Evolutionary conservation across 2,888 invertebrate species (phyloP).

Genomic region (Drosophila peninsularis): DNA sequence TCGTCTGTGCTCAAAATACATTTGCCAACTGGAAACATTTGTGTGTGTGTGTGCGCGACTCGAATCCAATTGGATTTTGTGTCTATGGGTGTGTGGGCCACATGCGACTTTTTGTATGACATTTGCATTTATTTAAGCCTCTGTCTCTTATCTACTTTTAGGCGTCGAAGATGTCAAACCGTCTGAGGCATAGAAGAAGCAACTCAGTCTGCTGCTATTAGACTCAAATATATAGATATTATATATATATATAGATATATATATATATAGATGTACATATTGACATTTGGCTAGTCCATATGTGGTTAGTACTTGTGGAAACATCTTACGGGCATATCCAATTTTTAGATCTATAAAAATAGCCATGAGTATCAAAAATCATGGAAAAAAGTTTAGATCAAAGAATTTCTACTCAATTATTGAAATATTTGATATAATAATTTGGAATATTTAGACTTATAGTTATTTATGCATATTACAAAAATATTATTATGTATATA

Average conservation of each 20-base stretch:
- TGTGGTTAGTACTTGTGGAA: too few species aligned
- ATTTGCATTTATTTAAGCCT: constrained; percentile 40
- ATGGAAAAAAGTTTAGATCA: not conserved
- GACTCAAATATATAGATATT: constrained; percentile 14
- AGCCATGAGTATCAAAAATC: not conserved
- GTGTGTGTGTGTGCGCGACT: constrained; percentile 19
- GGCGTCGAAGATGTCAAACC: constrained; percentile 43
- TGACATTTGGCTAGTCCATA: not conserved
- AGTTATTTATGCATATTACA: too few species aligned
- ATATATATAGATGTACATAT: not conserved
- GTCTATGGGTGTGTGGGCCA: not conserved
- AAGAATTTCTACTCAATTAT: not conserved
- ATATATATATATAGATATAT: not conserved
- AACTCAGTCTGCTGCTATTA: constrained; percentile 20
- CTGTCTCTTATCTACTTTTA: constrained; percentile 46
- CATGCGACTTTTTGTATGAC: constrained; percentile 29
- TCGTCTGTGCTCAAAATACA: constrained; percentile 63
- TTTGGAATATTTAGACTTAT: too few species aligned
- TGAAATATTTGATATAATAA: too few species aligned
- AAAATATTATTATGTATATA: too few species aligned
- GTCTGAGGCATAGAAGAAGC: constrained; percentile 23
- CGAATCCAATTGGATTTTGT: constrained; percentile 45
- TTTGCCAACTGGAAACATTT: constrained; percentile 58
- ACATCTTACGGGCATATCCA: not conserved
- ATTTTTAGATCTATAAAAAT: not conserved